Percentiles rank a stretch among this genome's conserved stretches.
Evolutionary conservation across 2,888 invertebrate genomes (phyloP).

Genomic region (Hedya salicella): DNA sequence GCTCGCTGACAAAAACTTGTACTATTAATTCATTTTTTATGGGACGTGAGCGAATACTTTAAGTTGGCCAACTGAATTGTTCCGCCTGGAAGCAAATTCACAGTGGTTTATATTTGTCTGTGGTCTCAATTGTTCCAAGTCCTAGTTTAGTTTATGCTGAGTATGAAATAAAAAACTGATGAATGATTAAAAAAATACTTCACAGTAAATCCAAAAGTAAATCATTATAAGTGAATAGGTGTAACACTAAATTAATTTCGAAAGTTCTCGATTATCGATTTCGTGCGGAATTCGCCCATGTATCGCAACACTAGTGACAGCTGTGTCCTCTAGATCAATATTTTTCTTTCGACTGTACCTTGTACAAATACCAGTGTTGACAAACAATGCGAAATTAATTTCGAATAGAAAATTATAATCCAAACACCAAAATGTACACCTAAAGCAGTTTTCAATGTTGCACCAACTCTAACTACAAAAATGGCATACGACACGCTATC

Average conservation of each 20-base stretch:
- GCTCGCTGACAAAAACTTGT: too few relatives aligned
- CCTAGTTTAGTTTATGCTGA: too few relatives aligned
- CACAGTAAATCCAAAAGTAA: not conserved
- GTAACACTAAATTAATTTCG: not conserved
- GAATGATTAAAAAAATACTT: too few relatives aligned
- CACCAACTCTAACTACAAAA: conserved; percentile 6
- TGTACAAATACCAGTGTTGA: conserved; percentile 29
- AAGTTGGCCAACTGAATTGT: too few relatives aligned
- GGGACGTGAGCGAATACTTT: too few relatives aligned
- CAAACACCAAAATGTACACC: conserved; percentile 11
- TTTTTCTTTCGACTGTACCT: conserved; percentile 5
- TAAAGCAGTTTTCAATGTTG: conserved; percentile 20
- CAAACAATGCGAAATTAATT: conserved; percentile 30
- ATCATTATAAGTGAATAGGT: not conserved
- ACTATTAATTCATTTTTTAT: too few relatives aligned
- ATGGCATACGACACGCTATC: conserved; percentile 40
- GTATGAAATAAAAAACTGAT: too few relatives aligned
- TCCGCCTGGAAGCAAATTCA: too few relatives aligned
- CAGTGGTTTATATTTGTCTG: too few relatives aligned
- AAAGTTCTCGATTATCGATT: conserved; percentile 21
- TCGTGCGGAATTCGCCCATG: not conserved
- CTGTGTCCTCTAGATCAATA: conserved; percentile 31
- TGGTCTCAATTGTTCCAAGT: too few relatives aligned
- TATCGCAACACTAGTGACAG: conserved; percentile 19
- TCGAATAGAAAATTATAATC: not conserved